These are phyloP conservation scores for Apostichopus californicus DNA, from an alignment of 35 echinoderm and acorn worm genomes.

Conservation along the genomic window DNA sequence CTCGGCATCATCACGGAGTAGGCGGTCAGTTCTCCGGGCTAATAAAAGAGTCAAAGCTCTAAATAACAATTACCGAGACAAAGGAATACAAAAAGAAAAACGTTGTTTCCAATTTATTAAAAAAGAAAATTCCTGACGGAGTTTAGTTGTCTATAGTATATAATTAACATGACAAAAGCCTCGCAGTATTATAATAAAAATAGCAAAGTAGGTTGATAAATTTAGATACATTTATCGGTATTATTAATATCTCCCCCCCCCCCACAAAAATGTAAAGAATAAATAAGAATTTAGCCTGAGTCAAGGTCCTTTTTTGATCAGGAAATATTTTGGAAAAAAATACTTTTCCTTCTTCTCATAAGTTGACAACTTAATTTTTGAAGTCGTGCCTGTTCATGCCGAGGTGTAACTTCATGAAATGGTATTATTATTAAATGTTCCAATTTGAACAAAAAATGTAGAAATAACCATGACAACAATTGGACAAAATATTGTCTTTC, in stretches of 20 bases:
- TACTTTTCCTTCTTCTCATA: neutral
- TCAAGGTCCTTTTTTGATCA: neutral
- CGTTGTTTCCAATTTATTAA: neutral
- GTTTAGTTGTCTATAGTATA: neutral
- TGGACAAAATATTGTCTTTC: no score
- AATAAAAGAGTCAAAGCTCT: neutral
- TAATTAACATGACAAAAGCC: slow-evolving; percentile 5
- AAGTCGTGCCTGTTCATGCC: neutral
- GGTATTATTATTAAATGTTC: no score
- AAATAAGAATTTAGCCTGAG: slow-evolving; percentile 1
- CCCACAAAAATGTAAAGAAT: neutral
- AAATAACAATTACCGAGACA: neutral
- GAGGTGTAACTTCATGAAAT: no score
- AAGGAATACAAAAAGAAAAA: neutral
- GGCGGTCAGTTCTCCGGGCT: neutral
- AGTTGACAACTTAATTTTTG: neutral
- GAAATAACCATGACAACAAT: no score
- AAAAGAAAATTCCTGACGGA: neutral
- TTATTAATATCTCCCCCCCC: neutral
- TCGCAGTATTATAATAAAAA: neutral
- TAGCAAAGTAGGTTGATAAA: slow-evolving; percentile 3
- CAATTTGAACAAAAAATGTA: no score
- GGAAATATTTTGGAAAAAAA: neutral
- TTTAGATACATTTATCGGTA: neutral
- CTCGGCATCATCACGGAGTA: neutral